Conservation (phyloP, 1,140 invertebrate genomes). For the Lycorma delicatula region DNA sequence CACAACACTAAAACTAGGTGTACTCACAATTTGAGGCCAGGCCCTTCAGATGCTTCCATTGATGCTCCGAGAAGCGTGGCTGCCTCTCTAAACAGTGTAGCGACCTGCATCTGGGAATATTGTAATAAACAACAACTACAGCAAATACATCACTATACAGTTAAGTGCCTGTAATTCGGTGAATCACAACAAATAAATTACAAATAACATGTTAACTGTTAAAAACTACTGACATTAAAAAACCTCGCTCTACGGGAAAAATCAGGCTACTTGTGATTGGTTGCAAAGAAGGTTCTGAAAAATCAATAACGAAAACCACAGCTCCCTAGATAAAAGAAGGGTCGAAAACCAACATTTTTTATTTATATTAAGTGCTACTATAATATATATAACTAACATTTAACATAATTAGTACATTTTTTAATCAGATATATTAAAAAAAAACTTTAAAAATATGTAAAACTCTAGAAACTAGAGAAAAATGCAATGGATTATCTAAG, state of each 20-base stretch:
- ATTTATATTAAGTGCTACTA: too few species aligned
- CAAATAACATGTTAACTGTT: slow-evolving; percentile 15
- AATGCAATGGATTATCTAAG: too few species aligned
- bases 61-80: slow-evolving; percentile 54
- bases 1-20: slow-evolving; percentile 1
- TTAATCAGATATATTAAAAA: too few species aligned
- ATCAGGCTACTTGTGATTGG: slow-evolving; percentile 25
- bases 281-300: slow-evolving; percentile 23
- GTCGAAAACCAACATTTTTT: too few species aligned
- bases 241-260: slow-evolving; percentile 26
- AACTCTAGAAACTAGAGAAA: too few species aligned
- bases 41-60: slow-evolving; percentile 33
- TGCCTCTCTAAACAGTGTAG: slow-evolving; percentile 57
- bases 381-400: too few species aligned
- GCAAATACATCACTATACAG: slow-evolving; percentile 10
- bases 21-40: slow-evolving; percentile 29
- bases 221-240: slow-evolving; percentile 21
- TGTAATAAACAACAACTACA: slow-evolving; percentile 10
- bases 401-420: too few species aligned
- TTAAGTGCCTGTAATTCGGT: slow-evolving; percentile 7
- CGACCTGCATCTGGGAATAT: slow-evolving; percentile 50
- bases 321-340: slow-evolving; percentile 26
- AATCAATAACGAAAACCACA: slow-evolving; percentile 26
- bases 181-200: slow-evolving; percentile 10
- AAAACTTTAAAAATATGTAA: too few species aligned